Evolutionary conservation across 1,140 invertebrate genomes (phyloP), one percentile per base, ranked within the genome.

Genomic region (Drosophila bocki): DNA sequence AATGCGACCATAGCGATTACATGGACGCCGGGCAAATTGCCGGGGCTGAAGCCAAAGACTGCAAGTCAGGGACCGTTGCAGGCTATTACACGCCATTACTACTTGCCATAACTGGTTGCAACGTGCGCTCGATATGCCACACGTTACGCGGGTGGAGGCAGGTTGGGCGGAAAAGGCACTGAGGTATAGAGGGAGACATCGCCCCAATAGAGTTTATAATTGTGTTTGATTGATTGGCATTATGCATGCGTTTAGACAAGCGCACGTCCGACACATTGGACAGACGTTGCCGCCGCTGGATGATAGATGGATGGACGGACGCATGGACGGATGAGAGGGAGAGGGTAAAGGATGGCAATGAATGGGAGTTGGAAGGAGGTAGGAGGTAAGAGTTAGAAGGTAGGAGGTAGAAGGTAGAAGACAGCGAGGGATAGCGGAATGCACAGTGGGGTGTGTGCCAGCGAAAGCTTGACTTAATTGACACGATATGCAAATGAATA

Each of bases 221-320:
- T 87, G 75, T 76, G 75, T 87, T 86, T 86, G 82, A 86, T 86
- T 87, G 82, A 86, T 86, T 69, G 82, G 83, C 71, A 79, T 86
- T 87, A 82, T 86, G 75, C 70, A 86, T 76, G 64, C 58, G 50
- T 75, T 63, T 53, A 39, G 72, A 65, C 64, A 72, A 72, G 61
- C 62, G 70, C 78, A 78, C 64, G 62, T 63, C 76, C 51, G 72
- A 51, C 50, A 53, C 50, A 68, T 47, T 42, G 32, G 56, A 51
- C 71, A 45, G 63, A 37, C 47, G 53, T 33, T 58, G 53, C 42
- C 33, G 15, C 41, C 33, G 37, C 44, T 32, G 32, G 13, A 56
- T 56, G 53, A 56, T 56, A 53, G 54, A 47, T 45, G 65, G 54
- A 47, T 45, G 65, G 32, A 71, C 48, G 33, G 47, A 48, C 33